Evolutionary conservation across 1,140 invertebrate genomes (phyloP).

Genomic region (Bombus balteatus): DNA sequence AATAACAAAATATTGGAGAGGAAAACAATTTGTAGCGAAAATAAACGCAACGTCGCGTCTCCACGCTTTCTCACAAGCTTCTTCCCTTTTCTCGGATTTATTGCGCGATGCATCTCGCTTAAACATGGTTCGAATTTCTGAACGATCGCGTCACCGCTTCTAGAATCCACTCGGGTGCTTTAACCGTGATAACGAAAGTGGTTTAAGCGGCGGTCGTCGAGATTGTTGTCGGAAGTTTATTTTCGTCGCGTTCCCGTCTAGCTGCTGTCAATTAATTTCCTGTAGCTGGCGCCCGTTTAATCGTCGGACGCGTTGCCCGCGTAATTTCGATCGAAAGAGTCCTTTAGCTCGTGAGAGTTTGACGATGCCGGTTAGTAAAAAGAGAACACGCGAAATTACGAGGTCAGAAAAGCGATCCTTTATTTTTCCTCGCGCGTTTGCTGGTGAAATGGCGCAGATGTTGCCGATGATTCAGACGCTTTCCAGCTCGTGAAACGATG

Average conservation of each 20-base stretch:
- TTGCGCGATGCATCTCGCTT: background rate
- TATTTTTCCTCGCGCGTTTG: background rate
- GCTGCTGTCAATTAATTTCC: constrained; percentile 4
- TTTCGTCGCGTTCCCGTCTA: background rate
- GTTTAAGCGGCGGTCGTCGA: background rate
- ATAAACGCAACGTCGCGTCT: background rate
- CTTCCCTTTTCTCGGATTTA: background rate
- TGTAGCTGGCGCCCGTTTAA: background rate
- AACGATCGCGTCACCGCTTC: constrained; percentile 33
- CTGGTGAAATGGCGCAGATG: background rate
- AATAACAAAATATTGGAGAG: too few relatives aligned
- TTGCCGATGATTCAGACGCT: constrained; percentile 8
- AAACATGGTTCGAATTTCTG: constrained; percentile 4
- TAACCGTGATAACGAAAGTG: constrained; percentile 39
- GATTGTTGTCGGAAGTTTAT: constrained; percentile 32
- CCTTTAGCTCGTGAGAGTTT: background rate
- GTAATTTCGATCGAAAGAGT: background rate
- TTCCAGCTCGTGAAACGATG: background rate
- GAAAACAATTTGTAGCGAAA: background rate
- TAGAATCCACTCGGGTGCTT: constrained; percentile 20
- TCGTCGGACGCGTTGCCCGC: background rate
- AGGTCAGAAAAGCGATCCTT: background rate
- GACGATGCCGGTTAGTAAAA: background rate
- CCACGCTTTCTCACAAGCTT: background rate
- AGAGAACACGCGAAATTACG: background rate